Evolutionary conservation across 2,888 invertebrate genomes (phyloP), one percentile per base, ranked within the genome.

Genomic region (Marasmarcha lunaedactyla): DNA sequence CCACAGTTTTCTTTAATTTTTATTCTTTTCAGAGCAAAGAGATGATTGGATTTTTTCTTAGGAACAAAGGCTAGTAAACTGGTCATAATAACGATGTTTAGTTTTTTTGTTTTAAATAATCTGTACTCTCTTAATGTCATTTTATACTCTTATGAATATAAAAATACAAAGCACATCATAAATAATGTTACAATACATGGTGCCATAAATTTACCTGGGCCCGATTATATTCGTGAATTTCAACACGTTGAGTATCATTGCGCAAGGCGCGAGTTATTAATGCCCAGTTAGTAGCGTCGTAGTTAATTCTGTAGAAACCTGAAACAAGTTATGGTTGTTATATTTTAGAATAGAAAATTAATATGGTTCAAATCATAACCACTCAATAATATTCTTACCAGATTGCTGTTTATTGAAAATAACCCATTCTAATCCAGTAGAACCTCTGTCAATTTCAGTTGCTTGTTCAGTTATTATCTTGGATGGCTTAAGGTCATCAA

Each of bases 191-290:
- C n/a, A n/a, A n/a, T n/a, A n/a, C n/a, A n/a, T n/a, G n/a, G n/a
- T n/a, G n/a, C n/a, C n/a, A n/a, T n/a, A n/a, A n/a, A n/a, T n/a
- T 39, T 40, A 93, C 84, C 61, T 90, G 89, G 0, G 90, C 91
- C 45, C 92, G 83, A 56, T 90, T 90, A 7, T 84, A 64, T 38
- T 85, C 85, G 42, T 88, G 85, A 46, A 92, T 89, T 0, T 54
- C 50, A 2, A 55, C 47, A 43, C 73, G 72, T 1, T 84, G 71
- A 0, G 53, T 57, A 30, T 45, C 15, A 1, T 53, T 60, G 30
- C 76, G 69, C 5, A 89, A 58, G 6, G 78, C 74, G 12, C 66
- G 56, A 1, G 85, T 84, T 11, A 89, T 72, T 1, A 86, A 71
- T 10, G 74, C 59, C 89, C 89, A 89, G 36, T 85, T 86, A 0